These are phyloP conservation scores for Saccostrea cuccullata DNA, from an alignment of 1,140 invertebrate genomes.

Conservation along the genomic window DNA sequence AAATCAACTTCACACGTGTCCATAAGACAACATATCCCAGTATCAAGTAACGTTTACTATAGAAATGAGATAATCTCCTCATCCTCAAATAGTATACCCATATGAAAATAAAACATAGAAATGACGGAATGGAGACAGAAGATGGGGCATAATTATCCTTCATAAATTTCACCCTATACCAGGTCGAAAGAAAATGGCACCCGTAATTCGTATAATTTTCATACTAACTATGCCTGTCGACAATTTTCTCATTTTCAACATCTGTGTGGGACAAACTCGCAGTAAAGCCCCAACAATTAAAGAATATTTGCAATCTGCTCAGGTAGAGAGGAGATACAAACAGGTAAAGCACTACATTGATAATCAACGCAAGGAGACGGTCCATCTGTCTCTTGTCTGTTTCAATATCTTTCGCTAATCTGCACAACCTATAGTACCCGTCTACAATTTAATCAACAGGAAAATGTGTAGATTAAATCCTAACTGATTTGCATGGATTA, in stretches of 20 bases:
- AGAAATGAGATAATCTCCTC: neutral
- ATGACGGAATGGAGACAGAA: neutral
- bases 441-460: slow-evolving; percentile 10
- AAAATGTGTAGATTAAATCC: neutral
- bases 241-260: slow-evolving; percentile 38
- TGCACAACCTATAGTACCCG: slow-evolving; percentile 13
- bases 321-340: slow-evolving; percentile 2
- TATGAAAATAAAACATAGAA: slow-evolving; percentile 28
- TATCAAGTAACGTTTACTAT: neutral
- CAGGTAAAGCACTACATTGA: neutral
- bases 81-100: neutral
- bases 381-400: slow-evolving; percentile 22
- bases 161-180: slow-evolving; percentile 30
- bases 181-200: slow-evolving; percentile 17
- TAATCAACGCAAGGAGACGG: neutral
- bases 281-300: slow-evolving; percentile 21
- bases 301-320: slow-evolving; percentile 42
- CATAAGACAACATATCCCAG: neutral
- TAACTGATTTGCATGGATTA: slow-evolving; percentile 9
- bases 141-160: slow-evolving; percentile 30
- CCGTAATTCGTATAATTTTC: slow-evolving; percentile 34
- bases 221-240: slow-evolving; percentile 18
- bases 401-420: slow-evolving; percentile 34
- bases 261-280: slow-evolving; percentile 32
- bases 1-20: neutral